Percentiles rank a stretch among this genome's conserved stretches.
Conservation (phyloP, 2,113 vertebrate species). For the Rhinogobius similis region DNA sequence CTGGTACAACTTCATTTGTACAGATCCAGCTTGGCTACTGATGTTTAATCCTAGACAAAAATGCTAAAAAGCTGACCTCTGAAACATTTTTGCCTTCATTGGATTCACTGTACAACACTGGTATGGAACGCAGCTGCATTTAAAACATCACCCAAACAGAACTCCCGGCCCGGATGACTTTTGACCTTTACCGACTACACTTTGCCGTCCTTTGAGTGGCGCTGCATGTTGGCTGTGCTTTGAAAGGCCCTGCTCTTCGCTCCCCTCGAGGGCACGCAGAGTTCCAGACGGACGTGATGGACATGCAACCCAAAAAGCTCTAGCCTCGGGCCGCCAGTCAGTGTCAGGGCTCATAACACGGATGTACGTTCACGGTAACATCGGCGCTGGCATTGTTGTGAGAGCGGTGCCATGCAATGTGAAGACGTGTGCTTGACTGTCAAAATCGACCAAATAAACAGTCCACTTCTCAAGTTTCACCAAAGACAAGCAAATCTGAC, state of each 20-base stretch:
- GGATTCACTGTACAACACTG: background rate
- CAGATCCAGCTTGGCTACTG: no score
- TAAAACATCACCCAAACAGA: background rate
- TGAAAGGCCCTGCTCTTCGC: background rate
- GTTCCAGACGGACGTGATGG: slow-evolving; percentile 6
- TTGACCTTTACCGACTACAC: background rate
- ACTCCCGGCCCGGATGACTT: background rate
- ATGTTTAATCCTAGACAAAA: background rate
- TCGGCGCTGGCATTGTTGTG: background rate
- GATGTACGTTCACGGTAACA: background rate
- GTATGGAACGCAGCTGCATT: background rate
- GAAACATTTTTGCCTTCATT: background rate
- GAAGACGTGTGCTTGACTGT: background rate
- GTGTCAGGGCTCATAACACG: slow-evolving; percentile 4
- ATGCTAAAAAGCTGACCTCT: background rate
- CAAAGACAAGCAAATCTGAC: background rate
- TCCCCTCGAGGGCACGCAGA: background rate
- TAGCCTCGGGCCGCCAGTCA: background rate
- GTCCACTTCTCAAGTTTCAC: background rate
- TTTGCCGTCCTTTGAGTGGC: background rate
- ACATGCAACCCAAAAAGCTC: slow-evolving; percentile 5
- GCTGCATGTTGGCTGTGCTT: background rate
- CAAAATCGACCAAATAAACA: background rate
- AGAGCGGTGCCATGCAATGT: background rate
- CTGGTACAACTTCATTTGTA: background rate